Conservation (phyloP, 2,888 invertebrate genomes). For the Melinopterus prodromus region DNA sequence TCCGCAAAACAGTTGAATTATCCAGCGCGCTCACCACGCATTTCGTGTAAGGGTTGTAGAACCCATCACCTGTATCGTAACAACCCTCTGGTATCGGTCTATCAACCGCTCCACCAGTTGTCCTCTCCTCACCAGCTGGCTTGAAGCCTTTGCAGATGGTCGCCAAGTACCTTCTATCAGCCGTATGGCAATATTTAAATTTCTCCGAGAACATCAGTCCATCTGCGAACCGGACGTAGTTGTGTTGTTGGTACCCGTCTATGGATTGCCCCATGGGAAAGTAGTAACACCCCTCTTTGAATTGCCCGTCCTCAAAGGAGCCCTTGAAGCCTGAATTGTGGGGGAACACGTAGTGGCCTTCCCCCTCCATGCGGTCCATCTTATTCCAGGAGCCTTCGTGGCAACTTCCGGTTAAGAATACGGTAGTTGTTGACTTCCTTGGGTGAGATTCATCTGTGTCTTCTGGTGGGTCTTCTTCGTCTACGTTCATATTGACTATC, state of each 20-base stretch:
- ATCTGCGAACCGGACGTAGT: constrained; percentile 28
- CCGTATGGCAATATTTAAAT: constrained; percentile 30
- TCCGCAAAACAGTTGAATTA: constrained; percentile 55
- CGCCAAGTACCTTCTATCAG: constrained; percentile 58
- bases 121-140: constrained; percentile 70
- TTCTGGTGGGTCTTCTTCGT: too few species aligned
- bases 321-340: constrained; percentile 70
- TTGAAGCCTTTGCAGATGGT: constrained; percentile 66
- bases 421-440: background rate
- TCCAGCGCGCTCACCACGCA: constrained; percentile 60
- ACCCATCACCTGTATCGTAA: constrained; percentile 79
- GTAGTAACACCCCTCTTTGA: constrained; percentile 69
- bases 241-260: constrained; percentile 66
- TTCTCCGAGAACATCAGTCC: constrained; percentile 28
- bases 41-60: constrained; percentile 66
- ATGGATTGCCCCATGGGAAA: constrained; percentile 71
- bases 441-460: too few species aligned
- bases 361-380: constrained; percentile 67
- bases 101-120: constrained; percentile 68
- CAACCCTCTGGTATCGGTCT: constrained; percentile 68
- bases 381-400: constrained; percentile 70
- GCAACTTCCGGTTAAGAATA: constrained; percentile 62
- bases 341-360: constrained; percentile 67
- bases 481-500: too few species aligned
- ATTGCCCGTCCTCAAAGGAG: constrained; percentile 71